Conservation (phyloP, 1,140 invertebrate genomes). For the Calephelis nemesis region DNA sequence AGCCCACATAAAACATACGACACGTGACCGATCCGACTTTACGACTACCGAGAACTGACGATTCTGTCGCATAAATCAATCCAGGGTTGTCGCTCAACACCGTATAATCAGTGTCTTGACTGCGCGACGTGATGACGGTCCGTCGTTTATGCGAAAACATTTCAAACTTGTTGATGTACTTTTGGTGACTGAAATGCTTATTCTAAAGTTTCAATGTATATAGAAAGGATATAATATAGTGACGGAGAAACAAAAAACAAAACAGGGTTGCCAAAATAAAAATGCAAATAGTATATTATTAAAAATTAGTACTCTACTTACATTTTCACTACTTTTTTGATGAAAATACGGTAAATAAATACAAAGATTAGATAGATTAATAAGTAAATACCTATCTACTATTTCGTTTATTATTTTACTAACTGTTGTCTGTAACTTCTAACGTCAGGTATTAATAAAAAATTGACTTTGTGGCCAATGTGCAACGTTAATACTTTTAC, state of each 20-base stretch:
- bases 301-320: too few relatives aligned
- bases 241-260: too few relatives aligned
- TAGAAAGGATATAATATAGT: too few relatives aligned
- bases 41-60: slow-evolving; percentile 46
- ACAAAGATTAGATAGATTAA: too few relatives aligned
- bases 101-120: slow-evolving; percentile 19
- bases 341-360: too few relatives aligned
- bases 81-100: slow-evolving; percentile 31
- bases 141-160: slow-evolving; percentile 13
- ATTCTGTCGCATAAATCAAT: slow-evolving; percentile 51
- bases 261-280: neutral
- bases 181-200: slow-evolving; percentile 16
- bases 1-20: slow-evolving; percentile 28
- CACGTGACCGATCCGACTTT: slow-evolving; percentile 40
- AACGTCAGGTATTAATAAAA: too few relatives aligned
- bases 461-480: too few relatives aligned
- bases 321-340: too few relatives aligned
- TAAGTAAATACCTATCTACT: too few relatives aligned
- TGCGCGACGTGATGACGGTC: slow-evolving; percentile 6
- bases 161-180: slow-evolving; percentile 8
- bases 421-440: too few relatives aligned
- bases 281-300: neutral
- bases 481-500: too few relatives aligned
- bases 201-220: neutral
- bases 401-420: too few relatives aligned